Conservation (phyloP, 2,113 vertebrate genomes). For the Mus musculus region DNA sequence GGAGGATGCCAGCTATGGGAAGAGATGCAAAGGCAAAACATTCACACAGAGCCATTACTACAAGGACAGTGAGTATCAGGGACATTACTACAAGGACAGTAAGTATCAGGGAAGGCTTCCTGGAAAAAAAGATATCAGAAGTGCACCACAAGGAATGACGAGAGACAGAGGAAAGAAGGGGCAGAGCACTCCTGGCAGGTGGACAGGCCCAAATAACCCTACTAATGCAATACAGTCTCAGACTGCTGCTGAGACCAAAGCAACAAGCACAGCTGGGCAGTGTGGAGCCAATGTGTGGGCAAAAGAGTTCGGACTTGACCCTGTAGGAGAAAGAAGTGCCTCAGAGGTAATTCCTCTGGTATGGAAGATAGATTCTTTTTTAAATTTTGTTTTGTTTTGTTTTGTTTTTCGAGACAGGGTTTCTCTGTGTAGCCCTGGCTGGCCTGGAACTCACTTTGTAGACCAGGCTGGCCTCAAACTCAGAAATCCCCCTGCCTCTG, state of each 20-base stretch:
- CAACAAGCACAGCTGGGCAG: not conserved
- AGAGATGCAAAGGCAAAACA: conserved; percentile 22
- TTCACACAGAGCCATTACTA: not conserved
- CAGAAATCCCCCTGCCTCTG: too few relatives aligned
- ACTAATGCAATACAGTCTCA: not conserved
- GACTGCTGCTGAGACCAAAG: not conserved
- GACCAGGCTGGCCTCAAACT: too few relatives aligned
- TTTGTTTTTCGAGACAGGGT: too few relatives aligned
- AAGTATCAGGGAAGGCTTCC: conserved; percentile 31
- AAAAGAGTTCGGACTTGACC: conserved; percentile 26
- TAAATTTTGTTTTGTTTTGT: too few relatives aligned
- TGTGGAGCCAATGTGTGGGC: not conserved
- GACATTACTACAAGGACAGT: not conserved
- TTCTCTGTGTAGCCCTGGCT: too few relatives aligned
- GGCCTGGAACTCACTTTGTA: too few relatives aligned
- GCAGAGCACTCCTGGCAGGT: not conserved
- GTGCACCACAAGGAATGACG: not conserved
- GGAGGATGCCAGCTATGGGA: not conserved
- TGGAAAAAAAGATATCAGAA: not conserved
- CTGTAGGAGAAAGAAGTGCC: not conserved
- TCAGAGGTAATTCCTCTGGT: not conserved
- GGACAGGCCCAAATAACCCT: not conserved
- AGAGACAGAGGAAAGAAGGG: conserved; percentile 21
- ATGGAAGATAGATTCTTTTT: not conserved
- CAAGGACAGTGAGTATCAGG: not conserved